Base-by-base conservation (phyloP, 2,888 invertebrate species). In the Disparrhopalites patrizii region DNA sequence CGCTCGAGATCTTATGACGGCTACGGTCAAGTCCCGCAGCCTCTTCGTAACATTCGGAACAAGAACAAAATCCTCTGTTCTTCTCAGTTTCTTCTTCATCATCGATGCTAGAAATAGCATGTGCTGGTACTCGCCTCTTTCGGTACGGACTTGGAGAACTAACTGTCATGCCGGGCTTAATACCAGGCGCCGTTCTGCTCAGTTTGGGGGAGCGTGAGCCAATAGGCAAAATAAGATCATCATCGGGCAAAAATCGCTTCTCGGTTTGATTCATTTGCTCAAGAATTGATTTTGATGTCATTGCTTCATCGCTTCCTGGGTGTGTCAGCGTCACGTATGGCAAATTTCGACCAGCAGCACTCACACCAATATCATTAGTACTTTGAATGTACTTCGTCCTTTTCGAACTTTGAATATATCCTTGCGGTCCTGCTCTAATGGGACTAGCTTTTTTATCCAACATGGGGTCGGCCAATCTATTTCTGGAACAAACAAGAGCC, bases 261-360 rank as follows among this genome's bases (percentile, higher is more conserved):
- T 74, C 74, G 15, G 71, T 74, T 67, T 74, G 74, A 62, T 73
- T 74, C 74, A 73, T 72, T 62, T 74, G 73, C 38, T 73, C 74
- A 13, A 74, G 50, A 55, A 74, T 74, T 15, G 73, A 74, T 38
- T 72, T 70, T 7, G 72, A 69, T 1, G 71, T 69, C 65, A 74
- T 68, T 15, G 61, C 57, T 23, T 52, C 51, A 31, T 61, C 62
- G 27, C 52, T 50, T 20, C 20, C 25, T 36, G 47, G 62, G 62
- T 40, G 50, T 3, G 61, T 52, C 18, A 68, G 23, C 8, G 62
- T 30, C 36, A 66, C 20, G 23, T 33, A 57, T 3, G 64, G 56
- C 25, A 60, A 31, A 36, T 51, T 33, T 10, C 43, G 23, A 47
- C 20, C 54, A n/a, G 62, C 4, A 8, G 31, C 43, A 65, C 51